phyloP scores from a whole-genome alignment of 1,140 invertebrate genomes.

The Centruroides sculpturatus region DNA sequence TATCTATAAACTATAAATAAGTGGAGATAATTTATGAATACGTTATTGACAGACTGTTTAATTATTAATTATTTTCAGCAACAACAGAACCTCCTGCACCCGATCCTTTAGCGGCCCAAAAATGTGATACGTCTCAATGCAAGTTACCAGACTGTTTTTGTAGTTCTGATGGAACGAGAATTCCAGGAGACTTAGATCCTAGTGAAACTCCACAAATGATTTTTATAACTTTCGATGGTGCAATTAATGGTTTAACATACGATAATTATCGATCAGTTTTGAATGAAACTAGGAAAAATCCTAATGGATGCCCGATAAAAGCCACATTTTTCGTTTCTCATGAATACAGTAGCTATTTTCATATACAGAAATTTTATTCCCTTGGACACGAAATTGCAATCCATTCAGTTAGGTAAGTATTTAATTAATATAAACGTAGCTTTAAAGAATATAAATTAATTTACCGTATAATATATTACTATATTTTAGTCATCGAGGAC shows the following conservation, averaged over 20 bases:
- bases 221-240: constrained; percentile 84
- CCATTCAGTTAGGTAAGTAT: constrained; percentile 63
- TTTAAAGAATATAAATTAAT: too few species aligned
- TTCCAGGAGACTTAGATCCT: constrained; percentile 49
- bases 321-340: constrained; percentile 91
- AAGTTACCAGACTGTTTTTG: constrained; percentile 84
- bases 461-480: too few species aligned
- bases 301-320: constrained; percentile 83
- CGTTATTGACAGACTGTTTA: too few species aligned
- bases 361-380: constrained; percentile 74
- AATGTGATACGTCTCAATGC: constrained; percentile 77
- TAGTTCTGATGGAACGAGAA: constrained; percentile 77
- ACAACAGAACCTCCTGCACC: constrained; percentile 1
- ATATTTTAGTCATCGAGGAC: constrained; percentile 41
- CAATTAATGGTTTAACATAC: constrained; percentile 85
- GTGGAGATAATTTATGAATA: too few species aligned
- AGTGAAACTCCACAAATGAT: constrained; percentile 83
- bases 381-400: constrained; percentile 85
- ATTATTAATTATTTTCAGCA: background rate
- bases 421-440: too few species aligned
- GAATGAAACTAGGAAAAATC: constrained; percentile 25
- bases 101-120: constrained; percentile 73
- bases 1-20: too few species aligned
- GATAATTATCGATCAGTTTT: constrained; percentile 56
- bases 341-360: constrained; percentile 91